Evolutionary conservation across 2,888 invertebrate genomes (phyloP), one percentile per base, ranked within the genome.

Genomic region (Colostygia pectinataria): DNA sequence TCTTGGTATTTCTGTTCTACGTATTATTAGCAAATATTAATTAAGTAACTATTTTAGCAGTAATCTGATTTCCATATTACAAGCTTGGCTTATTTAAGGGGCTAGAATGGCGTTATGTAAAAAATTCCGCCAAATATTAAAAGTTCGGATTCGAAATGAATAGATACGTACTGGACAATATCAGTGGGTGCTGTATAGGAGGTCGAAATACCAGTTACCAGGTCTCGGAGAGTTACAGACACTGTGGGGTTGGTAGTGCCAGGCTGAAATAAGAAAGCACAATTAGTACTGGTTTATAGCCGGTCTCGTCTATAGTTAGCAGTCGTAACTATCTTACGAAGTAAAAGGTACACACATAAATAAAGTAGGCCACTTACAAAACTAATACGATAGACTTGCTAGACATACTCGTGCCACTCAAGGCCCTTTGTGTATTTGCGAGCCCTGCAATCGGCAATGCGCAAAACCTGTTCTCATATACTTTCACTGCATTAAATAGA

Each of bases 231-330:
- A 1, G 83, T 84, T 9, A 91, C 87, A 1, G 68, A 67, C 13
- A 88, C 90, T 0, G 68, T 76, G 0, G 91, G 91, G 53, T 91
- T 91, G 0, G 57, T 70, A 2, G 90, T 90, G 6, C 91, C 91
- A 6, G 89, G 65, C 91, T 91, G 80, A 25, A 83, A 83, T 5
- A 1, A 39, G 5, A 39, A 25, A 33, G 28, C n/a, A 20, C 1
- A 10, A 10, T 5, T 18, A 33, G n/a, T n/a, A n/a, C n/a, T n/a
- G n/a, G 2, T 15, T 15, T 15, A 15, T 3, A 15, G 4, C 15
- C 15, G 15, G 15, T 15, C 2, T 15, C 2, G 15, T 15, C 2
- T 3, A 15, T 3, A 15, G 15, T n/a, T 18, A 18, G 2, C 18
- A 18, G 18, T 18, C 18, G n/a, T n/a, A n/a, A n/a, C n/a, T n/a